Evolutionary conservation across 2,888 invertebrate genomes (phyloP), one percentile per base, ranked within the genome.

Genomic region (Drosophila peninsularis): DNA sequence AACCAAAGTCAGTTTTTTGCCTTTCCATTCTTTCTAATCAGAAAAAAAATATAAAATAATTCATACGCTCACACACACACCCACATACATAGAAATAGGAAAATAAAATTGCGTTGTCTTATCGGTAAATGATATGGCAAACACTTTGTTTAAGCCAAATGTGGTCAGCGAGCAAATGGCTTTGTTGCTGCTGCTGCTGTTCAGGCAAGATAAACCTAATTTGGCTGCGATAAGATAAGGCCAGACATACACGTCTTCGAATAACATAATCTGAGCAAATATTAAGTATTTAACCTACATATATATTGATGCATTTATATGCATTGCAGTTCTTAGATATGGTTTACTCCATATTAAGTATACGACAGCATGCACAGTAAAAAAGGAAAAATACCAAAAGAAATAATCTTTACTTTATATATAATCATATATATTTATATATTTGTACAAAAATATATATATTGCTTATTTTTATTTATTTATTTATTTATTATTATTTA

Each of bases 41-140:
- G 45, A 53, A 50, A 53, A 65, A 41, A 11, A 2, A 11, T 47
- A 41, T 39, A 41, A 19, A 39, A 24, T 24, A n/a, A n/a, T n/a
- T 2, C 17, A 30, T n/a, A 47, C 10, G 10, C 6, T 11, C n/a
- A 42, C 13, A 21, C 6, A 19, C n/a, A 21, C 13, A 42, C 10
- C 19, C 7, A 17, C 5, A 11, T 24, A 24, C 14, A 44, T 32
- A 27, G 6, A 24, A 57, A 34, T 32, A 14, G 17, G 49, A 39
- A 58, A 39, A 57, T 32, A 39, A 53, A 37, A 34, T 47, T 50
- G 52, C 44, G 65, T 78, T 71, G 62, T 71, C 72, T 83, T 88
- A 83, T 83, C 83, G 67, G 61, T 13, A 70, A 83, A 55, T 71
- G 81, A 88, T 83, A 83, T 62, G 71, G 69, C 60, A 71, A 70